Evolutionary conservation across 2,888 invertebrate genomes (phyloP).

Genomic region (Orgyia antiqua): DNA sequence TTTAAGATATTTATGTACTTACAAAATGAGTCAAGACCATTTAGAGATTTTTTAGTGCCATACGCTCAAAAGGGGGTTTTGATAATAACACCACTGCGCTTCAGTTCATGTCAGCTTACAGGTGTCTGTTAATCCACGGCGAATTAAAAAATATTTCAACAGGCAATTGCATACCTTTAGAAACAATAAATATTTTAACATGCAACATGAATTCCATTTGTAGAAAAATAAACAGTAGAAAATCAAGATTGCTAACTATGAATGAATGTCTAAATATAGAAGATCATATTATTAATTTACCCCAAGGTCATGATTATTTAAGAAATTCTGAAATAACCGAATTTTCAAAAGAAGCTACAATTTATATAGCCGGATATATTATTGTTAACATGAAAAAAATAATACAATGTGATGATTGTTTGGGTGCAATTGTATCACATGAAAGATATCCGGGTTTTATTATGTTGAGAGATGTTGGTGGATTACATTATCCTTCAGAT

Average conservation of each 20-base stretch:
- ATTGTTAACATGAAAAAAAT: conserved; percentile 53
- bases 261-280: background rate
- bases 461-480: too few species aligned
- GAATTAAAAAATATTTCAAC: background rate
- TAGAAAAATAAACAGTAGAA: too few species aligned
- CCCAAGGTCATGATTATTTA: too few species aligned
- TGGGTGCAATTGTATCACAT: too few species aligned
- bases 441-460: too few species aligned
- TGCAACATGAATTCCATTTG: background rate
- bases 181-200: conserved; percentile 9
- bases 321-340: too few species aligned
- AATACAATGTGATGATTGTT: too few species aligned
- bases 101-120: too few species aligned
- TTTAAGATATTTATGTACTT: background rate
- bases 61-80: conserved; percentile 8
- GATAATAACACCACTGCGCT: too few species aligned
- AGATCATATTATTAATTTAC: background rate
- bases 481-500: too few species aligned
- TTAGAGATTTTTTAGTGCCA: conserved; percentile 14
- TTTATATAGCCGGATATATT: conserved; percentile 49
- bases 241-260: conserved; percentile 2
- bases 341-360: too few species aligned
- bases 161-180: conserved; percentile 5
- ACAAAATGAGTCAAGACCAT: conserved; percentile 9
- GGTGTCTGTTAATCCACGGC: background rate